A percentile compares a stretch with the other conserved stretches of the same genome.
Evolutionary conservation across 2,113 vertebrate species (phyloP).

Genomic region (Notiomystis cincta): DNA sequence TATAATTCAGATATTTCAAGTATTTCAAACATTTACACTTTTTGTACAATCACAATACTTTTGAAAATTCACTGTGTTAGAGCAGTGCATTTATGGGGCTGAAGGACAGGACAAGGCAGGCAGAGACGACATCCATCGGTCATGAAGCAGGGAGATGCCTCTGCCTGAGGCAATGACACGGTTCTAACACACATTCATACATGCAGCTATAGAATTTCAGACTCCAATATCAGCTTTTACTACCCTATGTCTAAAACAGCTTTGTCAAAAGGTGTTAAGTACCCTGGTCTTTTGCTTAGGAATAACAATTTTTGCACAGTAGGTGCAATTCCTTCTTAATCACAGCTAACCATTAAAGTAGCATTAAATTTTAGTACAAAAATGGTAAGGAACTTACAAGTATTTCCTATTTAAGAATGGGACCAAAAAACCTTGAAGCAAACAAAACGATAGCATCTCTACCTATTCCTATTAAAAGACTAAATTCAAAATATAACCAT

Average conservation of each 20-base stretch:
- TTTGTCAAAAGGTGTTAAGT: background rate
- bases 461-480: background rate
- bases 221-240: background rate
- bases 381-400: background rate
- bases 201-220: background rate
- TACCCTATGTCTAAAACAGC: background rate
- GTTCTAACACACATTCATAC: background rate
- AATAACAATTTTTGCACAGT: background rate
- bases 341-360: background rate
- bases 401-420: background rate
- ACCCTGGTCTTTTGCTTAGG: background rate
- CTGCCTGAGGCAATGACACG: background rate
- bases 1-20: background rate
- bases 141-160: background rate
- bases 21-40: background rate
- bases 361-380: background rate
- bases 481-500: background rate
- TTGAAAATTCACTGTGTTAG: background rate
- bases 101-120: background rate
- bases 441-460: background rate
- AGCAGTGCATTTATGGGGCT: background rate
- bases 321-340: background rate
- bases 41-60: background rate
- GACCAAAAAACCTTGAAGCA: background rate
- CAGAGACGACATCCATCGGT: rapidly evolving